phyloP scores from a whole-genome alignment of 2,888 invertebrate species.

The Aphidius colemani region DNA sequence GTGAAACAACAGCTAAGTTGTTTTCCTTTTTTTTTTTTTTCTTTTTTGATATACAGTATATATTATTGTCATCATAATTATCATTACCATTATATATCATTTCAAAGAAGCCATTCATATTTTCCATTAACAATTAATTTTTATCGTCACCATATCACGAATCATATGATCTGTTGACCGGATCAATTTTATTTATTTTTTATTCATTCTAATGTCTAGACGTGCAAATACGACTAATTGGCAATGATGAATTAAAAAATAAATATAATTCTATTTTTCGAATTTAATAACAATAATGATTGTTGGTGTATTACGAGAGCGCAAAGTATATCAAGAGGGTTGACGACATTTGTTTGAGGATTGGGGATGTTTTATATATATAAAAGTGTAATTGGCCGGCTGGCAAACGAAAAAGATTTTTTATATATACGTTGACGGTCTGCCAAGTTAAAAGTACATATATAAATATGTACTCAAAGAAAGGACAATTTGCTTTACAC shows the following conservation, averaged over 20 bases:
- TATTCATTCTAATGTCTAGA: constrained; percentile 5
- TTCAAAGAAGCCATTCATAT: constrained; percentile 24
- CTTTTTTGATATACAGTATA: background rate
- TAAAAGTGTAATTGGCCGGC: constrained; percentile 49
- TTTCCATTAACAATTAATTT: constrained; percentile 19
- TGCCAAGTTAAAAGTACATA: too few relatives aligned
- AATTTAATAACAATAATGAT: background rate
- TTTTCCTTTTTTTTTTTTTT: background rate
- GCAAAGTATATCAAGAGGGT: background rate
- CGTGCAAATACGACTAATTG: constrained; percentile 15
- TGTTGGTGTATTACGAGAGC: too few relatives aligned
- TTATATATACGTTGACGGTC: background rate
- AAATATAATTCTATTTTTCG: background rate
- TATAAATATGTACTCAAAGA: background rate
- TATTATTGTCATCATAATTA: background rate
- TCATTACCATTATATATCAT: too few relatives aligned
- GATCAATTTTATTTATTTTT: background rate
- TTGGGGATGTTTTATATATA: constrained; percentile 12
- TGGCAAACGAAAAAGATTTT: constrained; percentile 38
- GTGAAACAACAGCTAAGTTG: constrained; percentile 9
- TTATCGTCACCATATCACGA: constrained; percentile 18
- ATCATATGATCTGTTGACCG: constrained; percentile 3
- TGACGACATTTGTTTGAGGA: constrained; percentile 4
- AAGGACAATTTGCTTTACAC: constrained; percentile 38
- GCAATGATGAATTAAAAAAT: constrained; percentile 7